Evolutionary conservation across 2,888 invertebrate species (phyloP).

Genomic region (Quadriops clusia): DNA sequence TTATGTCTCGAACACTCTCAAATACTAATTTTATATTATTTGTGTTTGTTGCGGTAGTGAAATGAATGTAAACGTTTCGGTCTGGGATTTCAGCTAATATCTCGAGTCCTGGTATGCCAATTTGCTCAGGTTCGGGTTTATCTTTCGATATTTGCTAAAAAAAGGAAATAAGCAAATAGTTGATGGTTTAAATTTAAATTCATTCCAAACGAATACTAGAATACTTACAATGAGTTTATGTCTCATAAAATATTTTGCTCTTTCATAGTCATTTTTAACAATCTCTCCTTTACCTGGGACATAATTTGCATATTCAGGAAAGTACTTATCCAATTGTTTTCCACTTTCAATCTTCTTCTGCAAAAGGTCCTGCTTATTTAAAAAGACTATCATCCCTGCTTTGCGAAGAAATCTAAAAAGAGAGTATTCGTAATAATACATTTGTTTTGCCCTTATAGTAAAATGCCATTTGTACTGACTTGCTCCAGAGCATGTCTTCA

Average conservation of each 20-base stretch:
- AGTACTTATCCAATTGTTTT: slow-evolving; percentile 49
- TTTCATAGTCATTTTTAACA: slow-evolving; percentile 50
- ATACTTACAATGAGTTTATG: slow-evolving; percentile 50
- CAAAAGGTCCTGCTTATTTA: slow-evolving; percentile 72
- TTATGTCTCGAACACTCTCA: slow-evolving; percentile 59
- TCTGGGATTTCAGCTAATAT: slow-evolving; percentile 10
- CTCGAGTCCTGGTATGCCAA: slow-evolving; percentile 33
- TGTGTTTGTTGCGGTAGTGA: slow-evolving; percentile 64
- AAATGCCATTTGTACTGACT: slow-evolving; percentile 33
- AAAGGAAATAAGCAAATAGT: slow-evolving; percentile 9
- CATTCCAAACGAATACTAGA: background rate
- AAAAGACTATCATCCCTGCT: slow-evolving; percentile 67
- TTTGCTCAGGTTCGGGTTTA: slow-evolving; percentile 36
- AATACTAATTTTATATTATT: slow-evolving; percentile 61
- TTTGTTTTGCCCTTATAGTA: background rate
- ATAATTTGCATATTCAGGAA: slow-evolving; percentile 52
- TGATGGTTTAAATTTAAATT: slow-evolving; percentile 8
- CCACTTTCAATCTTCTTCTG: slow-evolving; percentile 59
- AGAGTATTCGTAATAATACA: too few relatives aligned
- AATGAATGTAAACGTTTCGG: slow-evolving; percentile 59
- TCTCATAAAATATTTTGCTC: slow-evolving; percentile 54
- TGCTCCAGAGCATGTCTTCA: slow-evolving; percentile 65
- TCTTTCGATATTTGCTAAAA: slow-evolving; percentile 44
- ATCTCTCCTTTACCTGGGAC: slow-evolving; percentile 36
- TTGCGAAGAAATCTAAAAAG: slow-evolving; percentile 53